phyloP scores from a whole-genome alignment of 2,888 invertebrate species.

The Colletes collaris region DNA sequence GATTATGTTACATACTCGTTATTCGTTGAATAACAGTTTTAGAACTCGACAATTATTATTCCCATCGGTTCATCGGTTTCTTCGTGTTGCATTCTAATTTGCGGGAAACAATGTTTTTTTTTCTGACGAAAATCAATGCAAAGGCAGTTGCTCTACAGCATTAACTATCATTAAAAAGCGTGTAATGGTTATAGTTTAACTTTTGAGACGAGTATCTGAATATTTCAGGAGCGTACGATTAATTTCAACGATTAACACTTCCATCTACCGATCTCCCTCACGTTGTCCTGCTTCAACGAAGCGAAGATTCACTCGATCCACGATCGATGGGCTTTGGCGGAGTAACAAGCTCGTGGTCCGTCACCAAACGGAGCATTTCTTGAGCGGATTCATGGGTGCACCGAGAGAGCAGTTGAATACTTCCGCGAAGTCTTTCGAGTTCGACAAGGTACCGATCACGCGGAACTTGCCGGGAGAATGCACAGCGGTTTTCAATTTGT shows the following conservation, averaged over 20 bases:
- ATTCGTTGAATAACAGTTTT: constrained; percentile 14
- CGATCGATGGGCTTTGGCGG: constrained; percentile 8
- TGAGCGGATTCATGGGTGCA: constrained; percentile 91
- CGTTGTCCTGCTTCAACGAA: constrained; percentile 5
- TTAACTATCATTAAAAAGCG: constrained; percentile 39
- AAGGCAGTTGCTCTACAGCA: constrained; percentile 28
- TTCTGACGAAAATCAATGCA: constrained; percentile 14
- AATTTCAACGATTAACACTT: constrained; percentile 10
- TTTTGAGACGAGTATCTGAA: constrained; percentile 9
- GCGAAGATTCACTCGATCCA: constrained; percentile 13
- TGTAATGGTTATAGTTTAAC: constrained; percentile 14
- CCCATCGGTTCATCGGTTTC: not conserved
- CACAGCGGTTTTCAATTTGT: constrained; percentile 92
- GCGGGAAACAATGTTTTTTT: constrained; percentile 6
- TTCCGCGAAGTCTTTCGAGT: constrained; percentile 90
- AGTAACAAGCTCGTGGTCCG: constrained; percentile 2
- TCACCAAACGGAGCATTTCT: constrained; percentile 90
- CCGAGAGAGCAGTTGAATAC: constrained; percentile 89
- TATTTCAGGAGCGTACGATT: not conserved
- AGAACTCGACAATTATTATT: constrained; percentile 8
- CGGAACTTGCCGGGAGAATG: constrained; percentile 93
- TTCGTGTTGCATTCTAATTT: not conserved
- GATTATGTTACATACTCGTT: constrained; percentile 17
- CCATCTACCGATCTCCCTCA: not conserved
- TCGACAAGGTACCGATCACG: constrained; percentile 91